These are phyloP conservation scores for Hemibagrus guttatus DNA, from an alignment of 2,797 vertebrate species.

Conservation along the genomic window DNA sequence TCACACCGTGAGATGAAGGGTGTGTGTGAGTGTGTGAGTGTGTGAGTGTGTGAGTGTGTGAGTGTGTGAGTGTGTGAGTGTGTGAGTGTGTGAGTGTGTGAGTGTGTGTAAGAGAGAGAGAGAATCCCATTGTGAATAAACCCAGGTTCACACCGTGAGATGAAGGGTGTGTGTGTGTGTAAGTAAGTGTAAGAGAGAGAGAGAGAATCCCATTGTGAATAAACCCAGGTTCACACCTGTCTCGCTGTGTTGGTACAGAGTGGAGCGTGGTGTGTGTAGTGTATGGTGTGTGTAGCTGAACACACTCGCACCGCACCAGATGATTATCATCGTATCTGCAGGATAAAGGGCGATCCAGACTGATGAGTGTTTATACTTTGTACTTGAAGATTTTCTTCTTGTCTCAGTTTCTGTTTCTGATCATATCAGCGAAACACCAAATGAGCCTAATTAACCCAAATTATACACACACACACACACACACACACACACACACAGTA, in stretches of 20 bases:
- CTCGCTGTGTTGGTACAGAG: background rate
- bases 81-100: background rate
- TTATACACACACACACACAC: conserved; percentile 5
- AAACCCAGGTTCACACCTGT: conserved; percentile 6
- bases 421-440: conserved; percentile 9
- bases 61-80: no score
- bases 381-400: background rate
- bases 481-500: conserved; percentile 3
- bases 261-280: background rate
- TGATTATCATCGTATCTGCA: background rate
- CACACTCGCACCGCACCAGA: background rate
- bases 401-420: conserved; percentile 4
- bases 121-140: background rate
- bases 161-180: background rate
- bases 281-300: background rate
- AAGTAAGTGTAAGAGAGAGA: background rate
- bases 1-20: background rate
- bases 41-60: background rate
- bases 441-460: conserved; percentile 44
- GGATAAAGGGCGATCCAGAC: background rate
- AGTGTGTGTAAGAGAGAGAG: background rate
- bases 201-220: background rate
- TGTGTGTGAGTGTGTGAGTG: no score
- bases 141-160: background rate
- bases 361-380: background rate